Conservation (phyloP, 2,888 invertebrate genomes). For the Scaptomyza cyrtandrae region DNA sequence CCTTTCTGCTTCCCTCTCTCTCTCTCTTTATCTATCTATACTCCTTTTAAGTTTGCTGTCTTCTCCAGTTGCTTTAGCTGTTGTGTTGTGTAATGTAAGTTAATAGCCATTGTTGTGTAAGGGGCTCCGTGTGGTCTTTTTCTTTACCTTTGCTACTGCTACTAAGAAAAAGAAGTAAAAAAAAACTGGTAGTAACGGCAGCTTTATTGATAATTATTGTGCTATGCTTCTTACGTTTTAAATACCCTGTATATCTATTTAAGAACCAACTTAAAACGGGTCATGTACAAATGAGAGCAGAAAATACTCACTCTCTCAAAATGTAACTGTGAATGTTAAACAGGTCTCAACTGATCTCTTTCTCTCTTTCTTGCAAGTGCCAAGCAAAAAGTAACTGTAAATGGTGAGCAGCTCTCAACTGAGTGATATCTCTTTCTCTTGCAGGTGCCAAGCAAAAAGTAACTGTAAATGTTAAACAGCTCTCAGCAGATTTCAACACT, state of each 20-base stretch:
- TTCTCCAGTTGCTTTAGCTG: conserved; percentile 35
- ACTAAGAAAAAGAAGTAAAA: not conserved
- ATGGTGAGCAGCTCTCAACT: too few species aligned
- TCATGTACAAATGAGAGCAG: not conserved
- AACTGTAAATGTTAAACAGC: not conserved
- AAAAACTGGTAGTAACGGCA: conserved; percentile 44
- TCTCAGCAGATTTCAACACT: too few species aligned
- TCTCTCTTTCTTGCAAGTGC: too few species aligned
- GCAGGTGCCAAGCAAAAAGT: not conserved
- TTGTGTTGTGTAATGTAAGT: conserved; percentile 70
- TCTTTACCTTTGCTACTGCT: conserved; percentile 4
- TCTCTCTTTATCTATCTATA: not conserved
- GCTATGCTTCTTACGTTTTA: conserved; percentile 58
- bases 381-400: not conserved
- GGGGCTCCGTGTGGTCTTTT: not conserved
- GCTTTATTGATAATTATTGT: conserved; percentile 80
- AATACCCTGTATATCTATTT: conserved; percentile 6
- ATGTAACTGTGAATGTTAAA: not conserved
- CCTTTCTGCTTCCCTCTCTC: not conserved
- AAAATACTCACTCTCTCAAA: not conserved
- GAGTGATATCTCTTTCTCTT: not conserved
- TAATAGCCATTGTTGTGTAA: conserved; percentile 71
- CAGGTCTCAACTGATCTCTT: too few species aligned
- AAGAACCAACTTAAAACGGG: not conserved
- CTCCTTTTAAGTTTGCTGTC: not conserved